Conservation (phyloP, 2,113 vertebrate genomes). For the Pluvianellus socialis region DNA sequence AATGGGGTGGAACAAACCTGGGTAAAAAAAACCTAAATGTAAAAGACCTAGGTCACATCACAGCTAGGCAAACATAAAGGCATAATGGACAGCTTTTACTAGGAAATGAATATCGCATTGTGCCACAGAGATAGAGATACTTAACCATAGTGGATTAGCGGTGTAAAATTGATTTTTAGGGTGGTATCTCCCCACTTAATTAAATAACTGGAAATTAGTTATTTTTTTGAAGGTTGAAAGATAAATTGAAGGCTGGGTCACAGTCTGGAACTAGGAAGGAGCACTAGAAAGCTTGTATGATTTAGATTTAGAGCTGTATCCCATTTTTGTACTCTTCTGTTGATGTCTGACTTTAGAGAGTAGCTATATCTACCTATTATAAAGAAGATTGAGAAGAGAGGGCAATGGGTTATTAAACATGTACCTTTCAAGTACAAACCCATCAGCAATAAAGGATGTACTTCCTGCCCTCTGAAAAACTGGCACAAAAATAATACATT, state of each 20-base stretch:
- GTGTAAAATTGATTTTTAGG: constrained; percentile 13
- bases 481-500: neutral
- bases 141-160: neutral
- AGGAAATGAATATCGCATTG: neutral
- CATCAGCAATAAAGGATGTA: neutral
- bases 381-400: neutral
- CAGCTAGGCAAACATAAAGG: neutral
- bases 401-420: neutral
- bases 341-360: neutral
- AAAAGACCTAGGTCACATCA: neutral
- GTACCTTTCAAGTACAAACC: neutral
- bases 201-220: neutral
- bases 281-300: neutral
- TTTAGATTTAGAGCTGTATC: neutral
- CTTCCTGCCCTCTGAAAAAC: neutral
- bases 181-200: neutral
- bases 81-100: neutral
- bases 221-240: neutral
- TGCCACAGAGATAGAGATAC: neutral
- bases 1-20: constrained; percentile 43
- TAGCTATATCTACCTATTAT: neutral
- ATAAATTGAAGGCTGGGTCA: neutral
- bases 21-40: neutral
- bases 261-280: neutral
- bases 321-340: neutral